Conservation (phyloP, 1,140 invertebrate species). For the Philaenus spumarius region DNA sequence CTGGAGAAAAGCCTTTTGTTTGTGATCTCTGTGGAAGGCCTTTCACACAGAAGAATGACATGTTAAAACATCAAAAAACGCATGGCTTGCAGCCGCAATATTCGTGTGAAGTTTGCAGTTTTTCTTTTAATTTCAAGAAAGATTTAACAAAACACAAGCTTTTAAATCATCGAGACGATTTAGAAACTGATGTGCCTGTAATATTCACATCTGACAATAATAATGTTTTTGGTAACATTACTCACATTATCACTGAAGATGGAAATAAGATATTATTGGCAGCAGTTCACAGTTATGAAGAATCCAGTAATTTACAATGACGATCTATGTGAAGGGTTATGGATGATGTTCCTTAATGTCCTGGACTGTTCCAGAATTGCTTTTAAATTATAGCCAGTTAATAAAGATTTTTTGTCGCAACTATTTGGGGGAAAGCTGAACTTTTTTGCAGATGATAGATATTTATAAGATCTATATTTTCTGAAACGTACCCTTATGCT, state of each 20-base stretch:
- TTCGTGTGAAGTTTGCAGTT: not conserved
- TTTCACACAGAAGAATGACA: slow-evolving; percentile 41
- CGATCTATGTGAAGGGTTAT: too few relatives aligned
- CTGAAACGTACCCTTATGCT: too few relatives aligned
- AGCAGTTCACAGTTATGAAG: not conserved
- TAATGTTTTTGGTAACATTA: not conserved
- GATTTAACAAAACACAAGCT: slow-evolving; percentile 4
- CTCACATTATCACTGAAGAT: slow-evolving; percentile 7
- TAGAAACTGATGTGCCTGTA: too few relatives aligned
- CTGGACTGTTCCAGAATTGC: too few relatives aligned
- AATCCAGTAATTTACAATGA: not conserved
- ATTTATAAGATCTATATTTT: too few relatives aligned
- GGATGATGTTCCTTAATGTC: too few relatives aligned
- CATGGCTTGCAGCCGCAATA: slow-evolving; percentile 9
- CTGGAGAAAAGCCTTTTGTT: slow-evolving; percentile 51
- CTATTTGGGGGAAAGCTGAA: too few relatives aligned
- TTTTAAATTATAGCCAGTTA: too few relatives aligned
- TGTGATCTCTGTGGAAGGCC: slow-evolving; percentile 36
- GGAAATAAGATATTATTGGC: not conserved
- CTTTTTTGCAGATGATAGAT: too few relatives aligned
- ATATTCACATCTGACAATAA: not conserved
- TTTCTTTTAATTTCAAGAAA: not conserved
- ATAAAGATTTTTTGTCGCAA: too few relatives aligned
- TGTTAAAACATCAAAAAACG: slow-evolving; percentile 39
- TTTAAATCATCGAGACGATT: too few relatives aligned